A percentile compares a stretch with the other conserved stretches of the same genome.
Evolutionary conservation across 2,797 vertebrate species (phyloP).

Genomic region (Scolopax bukidnonensis): DNA sequence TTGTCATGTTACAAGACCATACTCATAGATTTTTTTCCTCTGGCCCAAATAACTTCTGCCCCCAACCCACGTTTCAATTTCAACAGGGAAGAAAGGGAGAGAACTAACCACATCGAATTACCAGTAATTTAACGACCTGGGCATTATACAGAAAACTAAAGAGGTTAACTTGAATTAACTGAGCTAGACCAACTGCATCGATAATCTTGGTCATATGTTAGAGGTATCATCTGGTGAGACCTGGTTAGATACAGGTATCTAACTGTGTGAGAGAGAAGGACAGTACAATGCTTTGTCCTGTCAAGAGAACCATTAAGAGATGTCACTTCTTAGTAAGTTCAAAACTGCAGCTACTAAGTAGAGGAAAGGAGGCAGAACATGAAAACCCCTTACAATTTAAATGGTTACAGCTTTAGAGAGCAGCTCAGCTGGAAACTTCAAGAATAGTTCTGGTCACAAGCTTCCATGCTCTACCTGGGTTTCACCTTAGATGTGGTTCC

Average conservation of each 20-base stretch:
- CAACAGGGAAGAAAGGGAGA: not conserved
- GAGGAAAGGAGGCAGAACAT: not conserved
- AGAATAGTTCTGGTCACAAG: not conserved
- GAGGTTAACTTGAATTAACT: not conserved
- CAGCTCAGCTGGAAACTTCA: not conserved
- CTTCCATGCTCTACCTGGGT: not conserved
- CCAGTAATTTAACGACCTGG: not conserved
- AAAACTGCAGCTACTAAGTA: not conserved
- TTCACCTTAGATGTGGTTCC: not conserved
- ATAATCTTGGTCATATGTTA: not conserved
- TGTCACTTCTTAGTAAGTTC: not conserved
- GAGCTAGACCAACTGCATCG: not conserved
- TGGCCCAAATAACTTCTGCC: not conserved
- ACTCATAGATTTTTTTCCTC: not conserved
- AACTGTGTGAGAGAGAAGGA: not conserved
- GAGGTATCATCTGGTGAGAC: not conserved
- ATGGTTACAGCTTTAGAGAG: not conserved
- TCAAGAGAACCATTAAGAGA: not conserved
- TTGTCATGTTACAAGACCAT: not conserved
- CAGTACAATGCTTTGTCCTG: not conserved
- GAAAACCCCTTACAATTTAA: not conserved
- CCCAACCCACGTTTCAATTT: accelerated
- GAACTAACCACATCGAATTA: not conserved
- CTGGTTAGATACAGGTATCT: no score
- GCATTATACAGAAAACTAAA: not conserved